Conservation (phyloP, 2,797 vertebrate species). For the Phrynocephalus guinanensis region DNA sequence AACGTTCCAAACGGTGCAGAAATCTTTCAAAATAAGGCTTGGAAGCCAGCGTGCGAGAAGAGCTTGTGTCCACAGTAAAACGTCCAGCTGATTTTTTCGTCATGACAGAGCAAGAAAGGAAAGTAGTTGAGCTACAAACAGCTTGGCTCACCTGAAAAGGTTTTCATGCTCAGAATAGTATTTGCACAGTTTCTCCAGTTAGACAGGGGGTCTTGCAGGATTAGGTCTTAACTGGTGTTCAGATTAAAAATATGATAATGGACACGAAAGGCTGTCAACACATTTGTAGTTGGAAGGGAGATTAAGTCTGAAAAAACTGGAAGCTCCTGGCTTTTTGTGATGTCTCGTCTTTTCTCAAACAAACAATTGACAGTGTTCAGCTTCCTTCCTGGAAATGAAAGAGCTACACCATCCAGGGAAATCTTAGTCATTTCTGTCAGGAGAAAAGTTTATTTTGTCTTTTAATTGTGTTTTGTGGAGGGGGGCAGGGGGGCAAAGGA, state of each 20-base stretch:
- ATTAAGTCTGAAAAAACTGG: conserved; percentile 43
- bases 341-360: conserved; percentile 50
- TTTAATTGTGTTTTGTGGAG: conserved; percentile 54
- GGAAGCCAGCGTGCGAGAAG: background rate
- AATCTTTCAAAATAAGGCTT: background rate
- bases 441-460: conserved; percentile 58
- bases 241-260: conserved; percentile 37
- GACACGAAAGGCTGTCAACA: conserved; percentile 33
- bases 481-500: conserved; percentile 8
- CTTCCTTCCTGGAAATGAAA: conserved; percentile 63
- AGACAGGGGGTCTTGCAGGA: conserved; percentile 6
- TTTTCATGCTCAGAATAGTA: background rate
- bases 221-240: background rate
- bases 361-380: conserved; percentile 33
- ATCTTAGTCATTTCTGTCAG: conserved; percentile 58
- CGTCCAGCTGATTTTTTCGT: background rate
- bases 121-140: background rate
- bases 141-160: background rate
- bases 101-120: background rate
- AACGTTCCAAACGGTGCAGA: background rate
- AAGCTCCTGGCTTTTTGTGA: conserved; percentile 46
- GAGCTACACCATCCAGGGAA: conserved; percentile 51
- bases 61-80: background rate
- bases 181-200: background rate
- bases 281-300: conserved; percentile 37